phyloP scores from a whole-genome alignment of 1,140 invertebrate species.

The Drosophila willistoni region DNA sequence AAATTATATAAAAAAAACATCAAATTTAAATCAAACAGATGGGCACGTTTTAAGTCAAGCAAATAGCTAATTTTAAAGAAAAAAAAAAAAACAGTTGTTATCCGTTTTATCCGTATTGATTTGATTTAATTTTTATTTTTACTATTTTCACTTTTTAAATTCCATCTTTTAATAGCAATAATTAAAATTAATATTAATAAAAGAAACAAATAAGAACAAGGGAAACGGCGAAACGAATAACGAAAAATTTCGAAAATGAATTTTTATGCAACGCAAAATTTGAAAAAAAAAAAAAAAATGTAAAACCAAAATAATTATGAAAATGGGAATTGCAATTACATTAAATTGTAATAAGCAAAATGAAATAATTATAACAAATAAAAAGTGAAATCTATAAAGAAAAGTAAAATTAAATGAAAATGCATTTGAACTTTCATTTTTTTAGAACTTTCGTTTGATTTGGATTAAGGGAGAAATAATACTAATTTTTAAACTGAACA shows the following conservation, averaged over 20 bases:
- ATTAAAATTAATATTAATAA: neutral
- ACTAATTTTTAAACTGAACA: neutral
- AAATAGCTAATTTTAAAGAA: conserved; percentile 7
- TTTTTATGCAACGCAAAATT: conserved; percentile 12
- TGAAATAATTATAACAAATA: conserved; percentile 4
- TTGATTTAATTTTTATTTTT: neutral
- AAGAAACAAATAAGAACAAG: neutral
- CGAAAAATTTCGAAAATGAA: conserved; percentile 5
- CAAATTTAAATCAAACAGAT: conserved; percentile 9
- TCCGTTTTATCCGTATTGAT: conserved; percentile 13
- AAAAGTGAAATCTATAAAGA: conserved; percentile 9
- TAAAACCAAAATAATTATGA: neutral
- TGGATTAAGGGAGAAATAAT: neutral
- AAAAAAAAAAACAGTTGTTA: neutral
- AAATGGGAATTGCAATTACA: conserved; percentile 8
- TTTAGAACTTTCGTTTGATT: too few species aligned
- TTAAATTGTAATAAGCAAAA: conserved; percentile 3
- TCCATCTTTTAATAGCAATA: conserved; percentile 1
- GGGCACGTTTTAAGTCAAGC: conserved; percentile 18
- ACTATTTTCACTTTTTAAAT: neutral
- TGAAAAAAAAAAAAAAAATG: neutral
- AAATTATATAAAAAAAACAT: neutral
- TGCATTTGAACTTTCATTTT: neutral
- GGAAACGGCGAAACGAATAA: neutral
- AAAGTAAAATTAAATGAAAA: neutral